These are phyloP conservation scores for Bursaphelenchus mucronatus DNA, from an alignment of 1,140 invertebrate species.

Conservation along the genomic window DNA sequence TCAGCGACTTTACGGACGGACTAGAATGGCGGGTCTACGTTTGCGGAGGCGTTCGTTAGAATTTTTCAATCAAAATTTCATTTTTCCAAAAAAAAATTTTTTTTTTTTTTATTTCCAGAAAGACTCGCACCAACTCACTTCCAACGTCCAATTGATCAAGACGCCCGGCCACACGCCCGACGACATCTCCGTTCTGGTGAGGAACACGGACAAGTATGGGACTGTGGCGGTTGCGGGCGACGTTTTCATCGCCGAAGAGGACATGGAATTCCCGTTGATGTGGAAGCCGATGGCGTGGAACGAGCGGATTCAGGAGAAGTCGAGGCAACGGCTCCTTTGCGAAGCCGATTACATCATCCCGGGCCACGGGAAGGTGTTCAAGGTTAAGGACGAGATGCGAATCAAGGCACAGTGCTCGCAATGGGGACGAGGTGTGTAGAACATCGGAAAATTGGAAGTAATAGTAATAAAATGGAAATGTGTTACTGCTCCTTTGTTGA, in stretches of 20 bases:
- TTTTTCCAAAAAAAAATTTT: not conserved
- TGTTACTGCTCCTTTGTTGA: too few species aligned
- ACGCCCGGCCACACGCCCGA: conserved; percentile 56
- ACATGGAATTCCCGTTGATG: conserved; percentile 52
- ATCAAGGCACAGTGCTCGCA: too few species aligned
- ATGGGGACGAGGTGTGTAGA: too few species aligned
- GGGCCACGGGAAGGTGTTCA: conserved; percentile 31
- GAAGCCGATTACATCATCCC: conserved; percentile 34
- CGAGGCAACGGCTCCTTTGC: conserved; percentile 36
- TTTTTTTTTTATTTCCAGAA: conserved; percentile 35
- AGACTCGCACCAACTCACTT: conserved; percentile 44
- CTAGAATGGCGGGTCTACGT: too few species aligned
- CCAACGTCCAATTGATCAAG: conserved; percentile 48
- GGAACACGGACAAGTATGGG: conserved; percentile 35
- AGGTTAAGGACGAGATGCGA: conserved; percentile 25
- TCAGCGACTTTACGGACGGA: too few species aligned
- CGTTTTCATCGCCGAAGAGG: conserved; percentile 51
- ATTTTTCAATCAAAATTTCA: not conserved
- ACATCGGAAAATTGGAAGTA: too few species aligned
- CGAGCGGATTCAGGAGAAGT: conserved; percentile 37
- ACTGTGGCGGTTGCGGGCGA: conserved; percentile 48
- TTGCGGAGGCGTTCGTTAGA: too few species aligned
- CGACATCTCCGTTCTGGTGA: conserved; percentile 51
- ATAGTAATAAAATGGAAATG: too few species aligned
- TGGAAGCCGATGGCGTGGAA: conserved; percentile 55